Conservation (phyloP, 2,888 invertebrate species). For the Parascotia fuliginaria region DNA sequence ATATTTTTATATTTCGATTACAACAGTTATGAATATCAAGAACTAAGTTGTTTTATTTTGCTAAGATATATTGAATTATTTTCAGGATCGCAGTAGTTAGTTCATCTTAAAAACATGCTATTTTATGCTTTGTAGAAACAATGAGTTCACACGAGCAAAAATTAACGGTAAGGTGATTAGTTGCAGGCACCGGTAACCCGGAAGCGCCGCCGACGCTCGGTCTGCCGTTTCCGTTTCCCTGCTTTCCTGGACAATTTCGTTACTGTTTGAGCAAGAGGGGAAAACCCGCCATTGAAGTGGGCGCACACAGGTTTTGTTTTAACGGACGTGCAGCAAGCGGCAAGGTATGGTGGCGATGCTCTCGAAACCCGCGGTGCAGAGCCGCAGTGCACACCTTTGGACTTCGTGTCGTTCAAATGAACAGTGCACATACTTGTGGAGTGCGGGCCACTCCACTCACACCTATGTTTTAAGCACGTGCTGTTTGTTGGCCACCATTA, state of each 20-base stretch:
- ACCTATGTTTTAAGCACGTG: conserved; percentile 71
- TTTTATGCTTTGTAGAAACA: conserved; percentile 1
- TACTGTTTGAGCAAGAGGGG: conserved; percentile 82
- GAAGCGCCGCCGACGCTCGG: conserved; percentile 75
- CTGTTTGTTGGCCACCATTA: conserved; percentile 5
- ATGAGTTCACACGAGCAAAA: conserved; percentile 14
- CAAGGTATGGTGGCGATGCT: conserved; percentile 83
- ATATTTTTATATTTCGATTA: background rate
- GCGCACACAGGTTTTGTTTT: conserved; percentile 81
- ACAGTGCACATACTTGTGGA: conserved; percentile 81
- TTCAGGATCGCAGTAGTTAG: background rate
- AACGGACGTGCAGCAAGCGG: conserved; percentile 81
- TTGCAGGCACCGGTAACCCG: conserved; percentile 68
- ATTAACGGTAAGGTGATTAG: conserved; percentile 60
- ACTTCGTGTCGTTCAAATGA: conserved; percentile 80
- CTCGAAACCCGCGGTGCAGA: conserved; percentile 79
- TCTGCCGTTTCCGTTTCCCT: conserved; percentile 79
- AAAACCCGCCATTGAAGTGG: conserved; percentile 80
- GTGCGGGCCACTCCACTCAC: conserved; percentile 79
- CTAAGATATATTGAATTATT: background rate
- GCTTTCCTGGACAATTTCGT: conserved; percentile 80
- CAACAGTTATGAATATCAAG: background rate
- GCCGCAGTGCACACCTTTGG: conserved; percentile 82
- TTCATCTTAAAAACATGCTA: background rate
- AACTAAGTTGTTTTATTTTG: conserved; percentile 7